A percentile compares a stretch with the other conserved stretches of the same genome.
Evolutionary conservation across 2,888 invertebrate species (phyloP).

Genomic region (Lithophane leautieri): DNA sequence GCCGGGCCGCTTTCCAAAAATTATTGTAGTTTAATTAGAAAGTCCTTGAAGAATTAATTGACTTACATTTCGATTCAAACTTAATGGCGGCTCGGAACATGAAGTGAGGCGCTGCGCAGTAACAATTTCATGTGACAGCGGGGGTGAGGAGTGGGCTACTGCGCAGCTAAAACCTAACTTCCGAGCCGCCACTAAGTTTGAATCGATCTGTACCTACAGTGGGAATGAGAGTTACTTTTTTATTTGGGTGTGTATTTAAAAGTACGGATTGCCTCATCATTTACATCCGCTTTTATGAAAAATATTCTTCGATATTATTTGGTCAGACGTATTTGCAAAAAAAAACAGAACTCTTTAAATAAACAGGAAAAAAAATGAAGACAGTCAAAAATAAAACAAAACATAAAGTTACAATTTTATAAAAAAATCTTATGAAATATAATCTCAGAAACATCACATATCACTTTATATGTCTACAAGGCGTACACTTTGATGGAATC

Average conservation of each 20-base stretch:
- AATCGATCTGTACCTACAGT: too few species aligned
- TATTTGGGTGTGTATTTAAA: not conserved
- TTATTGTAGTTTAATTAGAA: too few species aligned
- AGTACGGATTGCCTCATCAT: not conserved
- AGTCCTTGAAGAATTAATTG: too few species aligned
- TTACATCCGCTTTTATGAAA: not conserved
- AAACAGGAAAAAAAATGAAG: not conserved
- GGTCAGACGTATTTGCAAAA: not conserved
- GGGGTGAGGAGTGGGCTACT: too few species aligned
- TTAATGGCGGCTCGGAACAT: too few species aligned
- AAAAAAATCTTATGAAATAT: constrained; percentile 27
- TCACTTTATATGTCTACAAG: constrained; percentile 32
- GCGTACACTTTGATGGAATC: constrained; percentile 92
- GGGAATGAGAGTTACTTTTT: not conserved
- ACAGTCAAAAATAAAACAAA: not conserved
- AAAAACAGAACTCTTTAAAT: not conserved
- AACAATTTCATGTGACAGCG: too few species aligned
- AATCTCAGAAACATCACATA: constrained; percentile 53
- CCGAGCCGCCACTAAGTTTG: too few species aligned
- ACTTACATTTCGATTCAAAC: too few species aligned
- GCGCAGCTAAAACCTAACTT: too few species aligned
- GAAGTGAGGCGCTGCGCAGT: too few species aligned
- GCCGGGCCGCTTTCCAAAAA: too few species aligned
- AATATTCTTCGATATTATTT: not conserved
- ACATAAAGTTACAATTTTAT: constrained; percentile 9